phyloP scores from a whole-genome alignment of 2,113 vertebrate species.

The Saccopteryx bilineata region DNA sequence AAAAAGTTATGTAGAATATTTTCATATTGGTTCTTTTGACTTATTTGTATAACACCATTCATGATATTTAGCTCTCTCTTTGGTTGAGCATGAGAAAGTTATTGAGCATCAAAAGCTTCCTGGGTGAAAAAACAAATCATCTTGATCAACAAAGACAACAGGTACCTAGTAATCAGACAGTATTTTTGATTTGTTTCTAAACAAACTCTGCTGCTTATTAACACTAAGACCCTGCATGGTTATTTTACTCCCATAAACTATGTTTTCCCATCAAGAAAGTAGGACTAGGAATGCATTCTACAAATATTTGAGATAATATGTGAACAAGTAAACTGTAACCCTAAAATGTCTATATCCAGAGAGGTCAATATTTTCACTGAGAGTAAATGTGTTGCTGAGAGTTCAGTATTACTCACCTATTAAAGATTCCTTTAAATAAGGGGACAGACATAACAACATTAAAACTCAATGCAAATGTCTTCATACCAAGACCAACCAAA shows the following conservation, averaged over 20 bases:
- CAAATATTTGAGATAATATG: background rate
- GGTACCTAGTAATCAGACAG: background rate
- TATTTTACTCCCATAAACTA: background rate
- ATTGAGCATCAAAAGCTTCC: background rate
- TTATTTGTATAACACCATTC: background rate
- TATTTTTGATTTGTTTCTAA: background rate
- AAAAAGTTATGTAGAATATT: background rate
- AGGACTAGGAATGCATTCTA: background rate
- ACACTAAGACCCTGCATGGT: background rate
- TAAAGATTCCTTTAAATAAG: background rate
- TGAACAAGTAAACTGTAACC: background rate
- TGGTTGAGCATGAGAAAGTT: background rate
- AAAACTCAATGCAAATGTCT: background rate
- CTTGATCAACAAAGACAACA: background rate
- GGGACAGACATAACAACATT: background rate
- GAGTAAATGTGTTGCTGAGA: background rate
- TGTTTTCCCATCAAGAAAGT: background rate
- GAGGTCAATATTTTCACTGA: background rate
- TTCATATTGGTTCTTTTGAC: background rate
- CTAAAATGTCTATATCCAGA: background rate
- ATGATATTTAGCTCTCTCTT: background rate
- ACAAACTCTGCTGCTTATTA: background rate
- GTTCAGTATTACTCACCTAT: background rate
- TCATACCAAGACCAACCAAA: background rate
- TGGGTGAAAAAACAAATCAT: background rate